phyloP scores from a whole-genome alignment of 2,797 vertebrate genomes.

The Rhyacichthys aspro region DNA sequence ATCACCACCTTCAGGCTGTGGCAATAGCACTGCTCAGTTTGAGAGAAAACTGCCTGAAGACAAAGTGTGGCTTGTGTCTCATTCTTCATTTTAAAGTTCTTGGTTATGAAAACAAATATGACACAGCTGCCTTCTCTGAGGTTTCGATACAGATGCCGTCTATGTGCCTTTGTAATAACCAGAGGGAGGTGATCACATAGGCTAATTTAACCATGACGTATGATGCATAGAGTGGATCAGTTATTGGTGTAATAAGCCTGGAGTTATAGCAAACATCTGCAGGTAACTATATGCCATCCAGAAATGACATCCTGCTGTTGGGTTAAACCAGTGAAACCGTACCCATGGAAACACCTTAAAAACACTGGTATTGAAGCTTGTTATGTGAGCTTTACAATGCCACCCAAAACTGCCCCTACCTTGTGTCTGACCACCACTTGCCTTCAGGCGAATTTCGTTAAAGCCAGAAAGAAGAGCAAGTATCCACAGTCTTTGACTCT shows the following conservation, averaged over 20 bases:
- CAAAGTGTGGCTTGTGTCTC: background rate
- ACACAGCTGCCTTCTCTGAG: conserved; percentile 20
- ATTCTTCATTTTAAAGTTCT: conserved; percentile 11
- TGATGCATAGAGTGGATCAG: conserved; percentile 26
- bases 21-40: conserved; percentile 6
- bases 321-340: conserved; percentile 19
- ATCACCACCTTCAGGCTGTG: conserved; percentile 25
- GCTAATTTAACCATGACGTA: too few species aligned
- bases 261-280: conserved; percentile 55
- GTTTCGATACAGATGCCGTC: conserved; percentile 41
- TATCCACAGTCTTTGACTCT: conserved; percentile 51
- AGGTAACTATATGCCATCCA: conserved; percentile 44
- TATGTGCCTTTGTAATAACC: background rate
- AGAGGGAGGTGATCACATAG: conserved; percentile 1
- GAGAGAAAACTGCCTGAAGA: conserved; percentile 32
- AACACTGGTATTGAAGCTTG: conserved; percentile 6
- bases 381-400: conserved; percentile 9
- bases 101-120: background rate
- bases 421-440: conserved; percentile 21
- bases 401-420: conserved; percentile 15
- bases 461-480: conserved; percentile 41
- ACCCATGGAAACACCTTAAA: conserved; percentile 17
- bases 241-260: conserved; percentile 41
- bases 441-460: conserved; percentile 52
- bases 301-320: conserved; percentile 33